Evolutionary conservation across 2,113 vertebrate species (phyloP).

Genomic region (Hippopotamus amphibius): DNA sequence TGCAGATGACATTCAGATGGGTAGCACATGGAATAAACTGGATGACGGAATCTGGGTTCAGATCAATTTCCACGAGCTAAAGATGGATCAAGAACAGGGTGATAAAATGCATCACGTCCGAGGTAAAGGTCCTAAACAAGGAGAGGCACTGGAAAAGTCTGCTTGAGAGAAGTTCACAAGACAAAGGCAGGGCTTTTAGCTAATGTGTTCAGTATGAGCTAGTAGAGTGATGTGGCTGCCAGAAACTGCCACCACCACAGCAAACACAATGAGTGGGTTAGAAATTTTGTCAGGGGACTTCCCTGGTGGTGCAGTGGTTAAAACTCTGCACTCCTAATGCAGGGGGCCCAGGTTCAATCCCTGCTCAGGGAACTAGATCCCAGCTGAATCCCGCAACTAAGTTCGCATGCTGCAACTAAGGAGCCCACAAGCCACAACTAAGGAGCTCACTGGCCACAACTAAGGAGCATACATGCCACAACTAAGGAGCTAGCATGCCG

Average conservation of each 20-base stretch:
- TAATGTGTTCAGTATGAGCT: neutral
- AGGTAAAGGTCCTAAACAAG: neutral
- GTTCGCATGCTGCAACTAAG: no score
- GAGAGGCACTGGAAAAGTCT: neutral
- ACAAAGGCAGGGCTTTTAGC: neutral
- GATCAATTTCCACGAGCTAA: neutral
- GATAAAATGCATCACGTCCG: neutral
- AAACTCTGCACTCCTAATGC: no score
- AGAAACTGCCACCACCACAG: neutral
- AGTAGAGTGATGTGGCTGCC: neutral
- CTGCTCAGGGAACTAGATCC: no score
- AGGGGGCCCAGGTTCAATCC: no score
- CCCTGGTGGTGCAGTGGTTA: no score
- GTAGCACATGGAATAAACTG: neutral
- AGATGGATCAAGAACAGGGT: neutral
- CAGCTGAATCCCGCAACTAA: no score
- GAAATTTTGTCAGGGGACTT: neutral
- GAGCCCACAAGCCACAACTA: no score
- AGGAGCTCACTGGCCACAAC: no score
- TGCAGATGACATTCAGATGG: constrained; percentile 18
- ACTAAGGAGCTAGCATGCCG: no score
- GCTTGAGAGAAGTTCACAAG: neutral
- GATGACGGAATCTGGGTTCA: constrained; percentile 10
- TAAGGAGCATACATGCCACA: no score
- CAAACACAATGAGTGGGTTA: neutral